Conservation (phyloP, 2,113 vertebrate genomes). For the Phoxinus phoxinus region DNA sequence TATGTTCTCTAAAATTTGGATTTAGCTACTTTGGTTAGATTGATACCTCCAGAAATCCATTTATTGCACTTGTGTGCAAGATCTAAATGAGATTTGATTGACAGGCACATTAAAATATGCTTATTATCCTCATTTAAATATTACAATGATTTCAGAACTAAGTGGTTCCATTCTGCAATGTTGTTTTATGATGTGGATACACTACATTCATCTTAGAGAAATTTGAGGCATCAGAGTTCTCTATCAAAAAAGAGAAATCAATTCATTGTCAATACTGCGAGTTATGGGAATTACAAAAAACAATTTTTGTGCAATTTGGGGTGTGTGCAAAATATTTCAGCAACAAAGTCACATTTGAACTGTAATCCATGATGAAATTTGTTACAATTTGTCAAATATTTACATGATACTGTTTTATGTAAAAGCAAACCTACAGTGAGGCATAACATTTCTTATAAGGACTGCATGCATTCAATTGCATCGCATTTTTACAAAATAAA, state of each 20-base stretch:
- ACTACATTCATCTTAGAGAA: background rate
- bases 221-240: background rate
- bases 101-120: background rate
- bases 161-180: background rate
- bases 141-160: background rate
- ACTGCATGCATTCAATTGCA: background rate
- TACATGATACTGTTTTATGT: conserved; percentile 13
- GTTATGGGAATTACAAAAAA: background rate
- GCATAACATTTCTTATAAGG: background rate
- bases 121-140: background rate
- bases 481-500: background rate
- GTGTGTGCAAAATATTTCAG: conserved; percentile 16
- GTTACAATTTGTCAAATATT: conserved; percentile 15
- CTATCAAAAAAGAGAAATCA: background rate
- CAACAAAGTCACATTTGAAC: background rate
- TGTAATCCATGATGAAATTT: background rate
- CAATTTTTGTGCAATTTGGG: conserved; percentile 14
- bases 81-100: background rate
- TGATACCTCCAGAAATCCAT: background rate
- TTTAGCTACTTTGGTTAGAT: conserved; percentile 7
- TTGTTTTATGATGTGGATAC: background rate
- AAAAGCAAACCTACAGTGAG: background rate
- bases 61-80: background rate
- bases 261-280: background rate
- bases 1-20: background rate